Conservation (phyloP, 2,797 vertebrate species). For the Chaetophractus vellerosus region DNA sequence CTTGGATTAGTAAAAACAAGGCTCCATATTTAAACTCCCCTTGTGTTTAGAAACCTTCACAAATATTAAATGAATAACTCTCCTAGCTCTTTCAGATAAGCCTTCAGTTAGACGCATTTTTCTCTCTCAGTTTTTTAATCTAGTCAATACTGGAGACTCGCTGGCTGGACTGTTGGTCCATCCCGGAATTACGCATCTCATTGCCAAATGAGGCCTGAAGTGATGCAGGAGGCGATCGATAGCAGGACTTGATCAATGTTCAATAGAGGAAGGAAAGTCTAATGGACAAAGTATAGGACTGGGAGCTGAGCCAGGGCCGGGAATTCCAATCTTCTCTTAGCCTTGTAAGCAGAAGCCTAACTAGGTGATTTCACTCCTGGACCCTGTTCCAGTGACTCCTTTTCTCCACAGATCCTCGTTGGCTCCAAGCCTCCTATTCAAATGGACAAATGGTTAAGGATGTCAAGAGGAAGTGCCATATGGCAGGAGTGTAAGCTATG, state of each 20-base stretch:
- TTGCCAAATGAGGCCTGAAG: slow-evolving; percentile 53
- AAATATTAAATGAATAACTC: slow-evolving; percentile 15
- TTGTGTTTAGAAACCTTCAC: slow-evolving; percentile 66
- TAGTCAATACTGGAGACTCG: background rate
- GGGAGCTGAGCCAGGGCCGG: slow-evolving; percentile 12
- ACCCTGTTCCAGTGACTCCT: background rate
- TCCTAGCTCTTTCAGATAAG: slow-evolving; percentile 8
- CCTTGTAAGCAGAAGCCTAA: slow-evolving; percentile 25
- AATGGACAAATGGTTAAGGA: background rate
- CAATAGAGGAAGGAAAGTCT: slow-evolving; percentile 68
- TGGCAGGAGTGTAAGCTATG: background rate
- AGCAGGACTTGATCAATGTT: slow-evolving; percentile 46
- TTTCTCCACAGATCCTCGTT: background rate
- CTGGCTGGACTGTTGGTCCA: background rate
- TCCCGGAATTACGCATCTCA: slow-evolving; percentile 47
- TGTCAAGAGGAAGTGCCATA: background rate
- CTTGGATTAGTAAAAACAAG: slow-evolving; percentile 16
- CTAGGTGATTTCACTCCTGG: background rate
- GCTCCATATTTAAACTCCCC: slow-evolving; percentile 6
- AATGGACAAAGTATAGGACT: slow-evolving; percentile 50
- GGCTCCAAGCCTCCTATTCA: background rate
- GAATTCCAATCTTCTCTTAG: slow-evolving; percentile 55
- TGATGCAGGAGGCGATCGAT: background rate
- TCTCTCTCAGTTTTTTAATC: slow-evolving; percentile 39
- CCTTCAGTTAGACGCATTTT: slow-evolving; percentile 22